Evolutionary conservation across 2,797 vertebrate species (phyloP).

Genomic region (Anguilla anguilla): DNA sequence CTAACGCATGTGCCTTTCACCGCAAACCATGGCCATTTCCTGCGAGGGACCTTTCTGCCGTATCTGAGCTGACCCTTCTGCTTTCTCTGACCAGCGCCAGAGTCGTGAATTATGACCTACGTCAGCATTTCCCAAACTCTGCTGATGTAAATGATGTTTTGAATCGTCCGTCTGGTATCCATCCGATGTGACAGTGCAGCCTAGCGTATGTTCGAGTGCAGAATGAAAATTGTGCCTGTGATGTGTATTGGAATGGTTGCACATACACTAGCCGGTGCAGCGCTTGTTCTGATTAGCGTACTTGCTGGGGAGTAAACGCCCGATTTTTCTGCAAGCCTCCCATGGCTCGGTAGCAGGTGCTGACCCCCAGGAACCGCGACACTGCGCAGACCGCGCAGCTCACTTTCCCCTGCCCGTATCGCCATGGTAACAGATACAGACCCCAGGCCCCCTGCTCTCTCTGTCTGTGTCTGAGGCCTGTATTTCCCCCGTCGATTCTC

Average conservation of each 20-base stretch:
- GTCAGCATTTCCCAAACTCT: background rate
- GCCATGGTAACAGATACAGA: background rate
- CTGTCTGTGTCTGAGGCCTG: constrained; percentile 31
- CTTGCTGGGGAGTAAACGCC: background rate
- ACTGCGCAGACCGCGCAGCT: background rate
- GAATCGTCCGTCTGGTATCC: background rate
- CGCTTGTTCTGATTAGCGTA: background rate
- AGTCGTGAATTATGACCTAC: background rate
- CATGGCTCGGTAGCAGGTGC: background rate
- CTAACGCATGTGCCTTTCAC: too few relatives aligned
- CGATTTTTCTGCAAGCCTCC: background rate
- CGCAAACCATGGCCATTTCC: background rate
- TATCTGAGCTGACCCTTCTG: background rate
- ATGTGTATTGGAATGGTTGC: background rate
- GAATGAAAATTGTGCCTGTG: background rate
- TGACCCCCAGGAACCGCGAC: background rate
- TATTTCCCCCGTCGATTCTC: constrained; percentile 8
- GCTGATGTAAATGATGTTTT: background rate
- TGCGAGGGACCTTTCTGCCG: background rate
- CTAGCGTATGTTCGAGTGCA: background rate
- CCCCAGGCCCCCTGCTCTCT: background rate
- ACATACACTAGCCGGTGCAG: background rate
- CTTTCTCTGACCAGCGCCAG: too few relatives aligned
- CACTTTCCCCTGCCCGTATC: background rate
- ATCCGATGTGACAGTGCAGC: background rate